A percentile compares a stretch with the other conserved stretches of the same genome.
Conservation (phyloP, 1,140 invertebrate species). For the Bemisia tabaci region DNA sequence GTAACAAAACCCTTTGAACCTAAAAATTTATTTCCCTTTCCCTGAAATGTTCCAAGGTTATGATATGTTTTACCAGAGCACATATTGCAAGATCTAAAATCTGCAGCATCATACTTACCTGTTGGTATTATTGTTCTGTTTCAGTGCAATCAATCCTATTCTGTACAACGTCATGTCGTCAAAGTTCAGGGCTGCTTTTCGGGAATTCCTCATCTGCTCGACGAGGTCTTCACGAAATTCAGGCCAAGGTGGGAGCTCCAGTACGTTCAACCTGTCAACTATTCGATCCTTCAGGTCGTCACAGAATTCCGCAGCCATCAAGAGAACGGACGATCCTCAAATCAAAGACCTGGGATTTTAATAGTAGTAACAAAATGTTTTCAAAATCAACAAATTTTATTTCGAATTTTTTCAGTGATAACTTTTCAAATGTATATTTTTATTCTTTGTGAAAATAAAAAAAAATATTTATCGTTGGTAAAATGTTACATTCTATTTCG, state of each 20-base stretch:
- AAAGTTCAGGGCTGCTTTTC: constrained; percentile 42
- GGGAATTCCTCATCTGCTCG: constrained; percentile 15
- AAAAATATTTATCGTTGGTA: no score
- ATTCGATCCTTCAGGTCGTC: neutral
- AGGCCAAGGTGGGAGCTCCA: neutral
- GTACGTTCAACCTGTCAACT: neutral
- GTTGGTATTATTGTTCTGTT: constrained; percentile 13
- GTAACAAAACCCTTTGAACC: no score
- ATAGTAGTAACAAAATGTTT: neutral
- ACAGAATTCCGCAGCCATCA: neutral
- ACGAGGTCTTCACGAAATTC: neutral
- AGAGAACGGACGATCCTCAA: neutral
- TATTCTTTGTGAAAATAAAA: no score
- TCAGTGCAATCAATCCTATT: constrained; percentile 45
- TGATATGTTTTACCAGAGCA: no score
- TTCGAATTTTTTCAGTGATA: no score
- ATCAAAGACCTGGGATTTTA: neutral
- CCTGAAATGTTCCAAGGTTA: no score
- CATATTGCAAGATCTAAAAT: no score
- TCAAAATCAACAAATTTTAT: no score
- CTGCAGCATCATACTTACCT: no score
- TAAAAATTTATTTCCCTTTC: no score
- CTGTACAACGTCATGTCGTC: constrained; percentile 52
- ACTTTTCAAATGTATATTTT: no score
- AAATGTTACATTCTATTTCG: no score